Evolutionary conservation across 1,140 invertebrate genomes (phyloP).

Genomic region (Dendrolimus kikuchii): DNA sequence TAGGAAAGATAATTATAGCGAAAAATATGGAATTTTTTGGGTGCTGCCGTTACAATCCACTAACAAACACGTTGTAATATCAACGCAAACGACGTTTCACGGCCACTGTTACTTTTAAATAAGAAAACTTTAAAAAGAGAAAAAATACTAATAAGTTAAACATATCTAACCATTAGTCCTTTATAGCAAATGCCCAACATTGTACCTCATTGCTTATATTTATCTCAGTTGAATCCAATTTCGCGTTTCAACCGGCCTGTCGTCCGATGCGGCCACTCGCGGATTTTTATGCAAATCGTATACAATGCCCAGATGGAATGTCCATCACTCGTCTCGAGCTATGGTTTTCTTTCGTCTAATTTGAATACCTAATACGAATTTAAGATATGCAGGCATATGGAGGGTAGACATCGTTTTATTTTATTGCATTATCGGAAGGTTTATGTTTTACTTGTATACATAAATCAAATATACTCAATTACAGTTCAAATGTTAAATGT

Average conservation of each 20-base stretch:
- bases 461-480: too few relatives aligned
- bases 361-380: slow-evolving; percentile 53
- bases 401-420: too few relatives aligned
- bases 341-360: slow-evolving; percentile 53
- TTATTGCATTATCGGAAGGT: too few relatives aligned
- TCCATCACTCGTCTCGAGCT: slow-evolving; percentile 48
- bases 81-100: too few relatives aligned
- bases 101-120: too few relatives aligned
- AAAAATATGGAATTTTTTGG: too few relatives aligned
- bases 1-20: too few relatives aligned
- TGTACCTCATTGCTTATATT: slow-evolving; percentile 22
- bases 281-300: slow-evolving; percentile 63
- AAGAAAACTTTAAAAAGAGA: neutral
- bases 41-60: too few relatives aligned
- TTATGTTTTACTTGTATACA: slow-evolving; percentile 2
- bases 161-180: too few relatives aligned
- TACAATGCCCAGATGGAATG: slow-evolving; percentile 55
- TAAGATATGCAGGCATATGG: too few relatives aligned
- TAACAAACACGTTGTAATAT: too few relatives aligned
- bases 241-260: slow-evolving; percentile 40
- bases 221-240: slow-evolving; percentile 37
- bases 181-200: neutral
- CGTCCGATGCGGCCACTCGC: slow-evolving; percentile 17
- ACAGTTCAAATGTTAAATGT: too few relatives aligned
- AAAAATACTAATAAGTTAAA: neutral